Base-by-base conservation (phyloP, 2,888 invertebrate species). In the Macrophya annulata region DNA sequence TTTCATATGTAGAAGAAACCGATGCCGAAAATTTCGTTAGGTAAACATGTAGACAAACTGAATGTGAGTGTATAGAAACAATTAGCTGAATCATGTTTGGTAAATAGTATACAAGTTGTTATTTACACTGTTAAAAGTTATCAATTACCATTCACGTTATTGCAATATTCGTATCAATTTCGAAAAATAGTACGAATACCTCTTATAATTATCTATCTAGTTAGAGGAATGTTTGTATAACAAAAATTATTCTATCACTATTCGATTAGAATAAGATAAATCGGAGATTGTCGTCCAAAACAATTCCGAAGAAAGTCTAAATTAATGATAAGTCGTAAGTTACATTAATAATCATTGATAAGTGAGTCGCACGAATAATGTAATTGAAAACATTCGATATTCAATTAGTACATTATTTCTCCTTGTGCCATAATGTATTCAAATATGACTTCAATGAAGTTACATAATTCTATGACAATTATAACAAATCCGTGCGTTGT, bases 361-460 rank as follows among this genome's bases (percentile, higher is more conserved):
- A 6, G 62, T 43, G 21, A 59, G 21, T 43, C 17, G 62, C 81
- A 62, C 59, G n/a, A 62, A 25, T 81, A 43, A 62, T 40, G 25
- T 81, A 81, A n/a, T 62, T 40, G 25, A 62, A 40, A 62, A 59
- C 21, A 81, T 81, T 81, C 51, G 6, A 43, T 25, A 25, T 40
- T 77, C 25, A 51, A 51, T 43, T 21, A 81, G 21, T 21, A 43
- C 21, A 62, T 59, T 45, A 59, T 43, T 37, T 62, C 81, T 40
- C 15, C 43, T 62, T 62, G 59, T 81, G 62, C 81, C 81, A 81
- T 51, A 40, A 81, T 81, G 81, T 81, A 81, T 81, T 81, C 81
- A 81, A 59, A 43, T 59, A 81, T 59, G 62, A 81, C 81, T 59
- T 81, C 81, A 59, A 81, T 81, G 81, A 81, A 81, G 81, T 81